These are phyloP conservation scores for Eumaeus atala DNA, from an alignment of 1,140 invertebrate species.

Conservation along the genomic window DNA sequence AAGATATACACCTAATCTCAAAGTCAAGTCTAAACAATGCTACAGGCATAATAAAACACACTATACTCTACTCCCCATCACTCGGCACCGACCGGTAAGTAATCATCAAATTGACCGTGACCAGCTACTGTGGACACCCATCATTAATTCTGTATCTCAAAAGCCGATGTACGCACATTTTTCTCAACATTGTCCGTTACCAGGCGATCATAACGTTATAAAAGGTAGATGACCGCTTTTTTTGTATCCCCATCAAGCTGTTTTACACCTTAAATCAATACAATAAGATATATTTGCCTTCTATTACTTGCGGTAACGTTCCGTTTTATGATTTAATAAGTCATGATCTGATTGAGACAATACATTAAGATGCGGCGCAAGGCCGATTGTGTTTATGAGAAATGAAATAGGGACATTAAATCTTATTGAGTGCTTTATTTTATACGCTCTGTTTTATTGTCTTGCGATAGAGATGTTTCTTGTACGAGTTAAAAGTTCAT, in stretches of 20 bases:
- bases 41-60: too few relatives aligned
- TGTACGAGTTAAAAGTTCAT: too few relatives aligned
- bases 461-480: too few relatives aligned
- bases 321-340: slow-evolving; percentile 7
- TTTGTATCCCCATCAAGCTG: slow-evolving; percentile 17
- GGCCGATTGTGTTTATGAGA: neutral
- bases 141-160: slow-evolving; percentile 1
- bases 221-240: slow-evolving; percentile 46
- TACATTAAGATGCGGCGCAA: neutral
- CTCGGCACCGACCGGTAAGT: neutral
- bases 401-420: slow-evolving; percentile 1
- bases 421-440: neutral
- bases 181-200: slow-evolving; percentile 39
- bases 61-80: neutral
- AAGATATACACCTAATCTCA: too few relatives aligned
- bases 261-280: slow-evolving; percentile 19
- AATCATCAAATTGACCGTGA: too few relatives aligned
- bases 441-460: too few relatives aligned
- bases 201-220: slow-evolving; percentile 43
- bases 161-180: neutral
- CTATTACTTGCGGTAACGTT: neutral
- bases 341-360: slow-evolving; percentile 11
- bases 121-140: neutral
- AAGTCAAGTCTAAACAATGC: too few relatives aligned
- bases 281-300: slow-evolving; percentile 20